Conservation (phyloP, 1,140 invertebrate species). For the Macrobrachium rosenbergii region DNA sequence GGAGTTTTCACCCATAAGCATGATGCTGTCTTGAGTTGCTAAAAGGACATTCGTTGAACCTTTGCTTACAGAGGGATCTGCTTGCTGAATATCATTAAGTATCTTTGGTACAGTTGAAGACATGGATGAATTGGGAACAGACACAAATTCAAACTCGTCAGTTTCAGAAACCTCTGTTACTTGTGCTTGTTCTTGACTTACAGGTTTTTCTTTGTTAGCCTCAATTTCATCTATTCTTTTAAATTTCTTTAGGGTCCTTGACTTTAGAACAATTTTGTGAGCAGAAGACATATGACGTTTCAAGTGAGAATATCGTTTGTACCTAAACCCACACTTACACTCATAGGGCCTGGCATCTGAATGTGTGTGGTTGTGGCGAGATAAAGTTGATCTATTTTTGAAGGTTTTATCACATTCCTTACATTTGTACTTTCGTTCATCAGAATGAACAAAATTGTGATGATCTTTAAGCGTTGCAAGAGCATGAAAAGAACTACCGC, state of each 20-base stretch:
- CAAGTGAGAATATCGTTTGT: conserved; percentile 70
- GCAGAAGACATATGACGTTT: conserved; percentile 69
- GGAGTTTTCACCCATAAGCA: conserved; percentile 49
- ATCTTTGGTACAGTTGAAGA: conserved; percentile 19
- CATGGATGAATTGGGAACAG: conserved; percentile 25
- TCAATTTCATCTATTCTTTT: conserved; percentile 37
- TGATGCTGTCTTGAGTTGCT: conserved; percentile 42
- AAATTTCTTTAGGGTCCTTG: conserved; percentile 49
- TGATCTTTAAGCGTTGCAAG: conserved; percentile 70
- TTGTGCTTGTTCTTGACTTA: not conserved
- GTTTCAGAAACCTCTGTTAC: conserved; percentile 34
- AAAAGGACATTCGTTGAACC: conserved; percentile 26
- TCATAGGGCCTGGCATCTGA: conserved; percentile 67
- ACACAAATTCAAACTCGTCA: conserved; percentile 52
- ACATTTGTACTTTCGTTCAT: conserved; percentile 68
- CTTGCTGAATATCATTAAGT: not conserved
- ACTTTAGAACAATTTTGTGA: conserved; percentile 63
- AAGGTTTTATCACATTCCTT: conserved; percentile 69
- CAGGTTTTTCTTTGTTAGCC: not conserved
- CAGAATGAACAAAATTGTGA: conserved; percentile 70
- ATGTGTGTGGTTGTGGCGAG: conserved; percentile 68
- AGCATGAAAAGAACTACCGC: conserved; percentile 70
- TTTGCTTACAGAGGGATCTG: conserved; percentile 39
- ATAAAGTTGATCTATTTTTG: conserved; percentile 69
- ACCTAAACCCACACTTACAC: conserved; percentile 69